A percentile compares a stretch with the other conserved stretches of the same genome.
Conservation (phyloP, 2,888 invertebrate genomes). For the Blastobasis lacticolella region DNA sequence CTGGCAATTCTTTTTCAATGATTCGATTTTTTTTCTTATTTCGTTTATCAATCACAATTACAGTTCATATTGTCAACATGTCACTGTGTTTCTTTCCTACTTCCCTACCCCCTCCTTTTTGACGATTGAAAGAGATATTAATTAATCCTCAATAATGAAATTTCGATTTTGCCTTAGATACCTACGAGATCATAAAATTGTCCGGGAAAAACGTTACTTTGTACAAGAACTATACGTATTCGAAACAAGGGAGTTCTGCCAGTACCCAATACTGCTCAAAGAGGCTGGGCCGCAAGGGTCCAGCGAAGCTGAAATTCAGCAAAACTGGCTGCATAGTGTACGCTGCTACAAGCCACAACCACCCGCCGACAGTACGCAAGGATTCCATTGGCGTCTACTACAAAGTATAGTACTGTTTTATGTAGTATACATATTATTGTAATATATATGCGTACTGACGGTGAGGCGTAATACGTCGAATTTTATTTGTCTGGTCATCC, state of each 20-base stretch:
- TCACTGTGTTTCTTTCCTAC: not conserved
- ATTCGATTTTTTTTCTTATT: not conserved
- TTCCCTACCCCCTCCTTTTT: too few relatives aligned
- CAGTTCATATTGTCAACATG: not conserved
- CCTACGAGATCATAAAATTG: not conserved
- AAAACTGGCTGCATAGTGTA: slow-evolving; percentile 12
- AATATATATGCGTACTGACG: too few relatives aligned
- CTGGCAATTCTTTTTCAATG: not conserved
- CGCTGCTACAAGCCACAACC: slow-evolving; percentile 10
- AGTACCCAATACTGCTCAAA: slow-evolving; percentile 18
- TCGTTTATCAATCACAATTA: not conserved
- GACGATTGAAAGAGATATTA: too few relatives aligned
- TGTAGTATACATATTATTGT: not conserved
- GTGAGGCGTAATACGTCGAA: too few relatives aligned
- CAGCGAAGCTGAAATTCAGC: slow-evolving; percentile 17
- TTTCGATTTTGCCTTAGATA: not conserved
- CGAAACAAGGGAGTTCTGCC: slow-evolving; percentile 15
- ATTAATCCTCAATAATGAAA: too few relatives aligned
- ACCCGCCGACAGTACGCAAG: slow-evolving; percentile 9
- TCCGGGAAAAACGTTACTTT: slow-evolving; percentile 9
- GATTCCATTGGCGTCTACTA: not conserved
- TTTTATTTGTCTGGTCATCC: too few relatives aligned
- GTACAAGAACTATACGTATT: slow-evolving; percentile 24
- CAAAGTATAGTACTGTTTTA: not conserved
- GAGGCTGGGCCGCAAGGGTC: slow-evolving; percentile 11